A percentile compares a stretch with the other conserved stretches of the same genome.
Evolutionary conservation across 2,888 invertebrate genomes (phyloP).

Genomic region (Gryllus longicercus): DNA sequence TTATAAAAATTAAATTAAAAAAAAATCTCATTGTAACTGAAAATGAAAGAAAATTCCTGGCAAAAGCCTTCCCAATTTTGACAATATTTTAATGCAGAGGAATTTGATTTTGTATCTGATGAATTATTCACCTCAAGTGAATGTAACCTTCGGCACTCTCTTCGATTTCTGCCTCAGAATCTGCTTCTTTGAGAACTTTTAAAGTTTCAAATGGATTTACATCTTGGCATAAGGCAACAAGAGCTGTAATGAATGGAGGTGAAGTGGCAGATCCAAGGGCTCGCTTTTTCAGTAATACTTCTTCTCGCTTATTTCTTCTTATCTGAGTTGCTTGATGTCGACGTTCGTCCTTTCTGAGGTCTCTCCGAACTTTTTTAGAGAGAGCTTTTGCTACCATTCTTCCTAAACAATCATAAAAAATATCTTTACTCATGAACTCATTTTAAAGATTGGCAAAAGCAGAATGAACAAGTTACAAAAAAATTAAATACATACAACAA

Average conservation of each 20-base stretch:
- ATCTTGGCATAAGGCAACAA: conserved; percentile 60
- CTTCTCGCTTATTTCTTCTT: conserved; percentile 79
- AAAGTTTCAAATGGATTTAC: conserved; percentile 65
- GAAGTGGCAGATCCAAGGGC: conserved; percentile 67
- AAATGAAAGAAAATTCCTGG: too few relatives aligned
- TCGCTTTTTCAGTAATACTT: conserved; percentile 71
- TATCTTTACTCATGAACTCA: too few relatives aligned
- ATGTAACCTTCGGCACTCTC: conserved; percentile 63
- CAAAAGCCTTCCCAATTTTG: too few relatives aligned
- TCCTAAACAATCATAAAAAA: conserved; percentile 53
- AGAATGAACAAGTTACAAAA: too few relatives aligned
- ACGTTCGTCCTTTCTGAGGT: conserved; percentile 69
- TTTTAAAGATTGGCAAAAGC: too few relatives aligned
- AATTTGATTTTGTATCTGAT: not conserved
- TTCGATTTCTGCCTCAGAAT: conserved; percentile 65
- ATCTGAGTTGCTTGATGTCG: conserved; percentile 75
- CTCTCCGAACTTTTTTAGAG: conserved; percentile 63
- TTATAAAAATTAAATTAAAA: too few relatives aligned
- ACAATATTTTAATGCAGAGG: too few relatives aligned
- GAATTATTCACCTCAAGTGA: conserved; percentile 65
- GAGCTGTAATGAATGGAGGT: conserved; percentile 60
- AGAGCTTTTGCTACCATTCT: conserved; percentile 67
- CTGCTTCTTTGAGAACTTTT: conserved; percentile 66
- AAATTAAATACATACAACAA: too few relatives aligned
- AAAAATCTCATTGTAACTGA: too few relatives aligned